Percentiles rank a stretch among this genome's conserved stretches.
Evolutionary conservation across 2,888 invertebrate genomes (phyloP).

Genomic region (Pheosia gnoma): DNA sequence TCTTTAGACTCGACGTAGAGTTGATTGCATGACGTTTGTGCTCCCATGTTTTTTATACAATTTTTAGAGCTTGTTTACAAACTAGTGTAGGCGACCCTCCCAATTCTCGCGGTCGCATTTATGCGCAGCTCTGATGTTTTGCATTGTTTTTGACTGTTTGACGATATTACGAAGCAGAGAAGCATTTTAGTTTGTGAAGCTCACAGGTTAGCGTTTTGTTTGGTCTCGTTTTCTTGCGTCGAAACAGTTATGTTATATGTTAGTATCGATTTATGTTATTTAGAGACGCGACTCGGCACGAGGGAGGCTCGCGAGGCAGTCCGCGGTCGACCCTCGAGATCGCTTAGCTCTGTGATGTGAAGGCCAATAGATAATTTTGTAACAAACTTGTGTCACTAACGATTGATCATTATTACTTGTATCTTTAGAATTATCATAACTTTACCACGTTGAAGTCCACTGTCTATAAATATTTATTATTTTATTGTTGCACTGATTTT

Average conservation of each 20-base stretch:
- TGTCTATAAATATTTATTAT: conserved; percentile 80
- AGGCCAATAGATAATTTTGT: conserved; percentile 82
- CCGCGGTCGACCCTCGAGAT: conserved; percentile 55
- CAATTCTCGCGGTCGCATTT: conserved; percentile 54
- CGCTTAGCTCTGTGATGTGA: conserved; percentile 81
- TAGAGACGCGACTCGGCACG: conserved; percentile 29
- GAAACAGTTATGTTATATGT: conserved; percentile 29
- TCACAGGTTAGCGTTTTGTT: conserved; percentile 34
- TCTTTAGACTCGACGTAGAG: conserved; percentile 68
- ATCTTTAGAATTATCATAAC: conserved; percentile 73
- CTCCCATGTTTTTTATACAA: conserved; percentile 50
- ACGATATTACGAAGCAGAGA: conserved; percentile 39
- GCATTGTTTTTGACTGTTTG: conserved; percentile 38
- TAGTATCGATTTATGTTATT: conserved; percentile 29
- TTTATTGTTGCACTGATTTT: conserved; percentile 82
- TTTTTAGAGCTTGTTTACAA: conserved; percentile 50
- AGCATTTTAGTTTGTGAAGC: conserved; percentile 46
- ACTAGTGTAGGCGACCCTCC: conserved; percentile 37
- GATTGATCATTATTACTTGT: conserved; percentile 59
- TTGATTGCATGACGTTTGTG: conserved; percentile 53
- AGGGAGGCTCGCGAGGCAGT: conserved; percentile 24
- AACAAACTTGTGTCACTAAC: conserved; percentile 79
- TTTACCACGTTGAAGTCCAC: conserved; percentile 80
- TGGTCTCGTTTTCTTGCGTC: conserved; percentile 33
- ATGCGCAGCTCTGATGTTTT: conserved; percentile 50